These are phyloP conservation scores for Sesamia inferens DNA, from an alignment of 2,888 invertebrate genomes.

Conservation along the genomic window DNA sequence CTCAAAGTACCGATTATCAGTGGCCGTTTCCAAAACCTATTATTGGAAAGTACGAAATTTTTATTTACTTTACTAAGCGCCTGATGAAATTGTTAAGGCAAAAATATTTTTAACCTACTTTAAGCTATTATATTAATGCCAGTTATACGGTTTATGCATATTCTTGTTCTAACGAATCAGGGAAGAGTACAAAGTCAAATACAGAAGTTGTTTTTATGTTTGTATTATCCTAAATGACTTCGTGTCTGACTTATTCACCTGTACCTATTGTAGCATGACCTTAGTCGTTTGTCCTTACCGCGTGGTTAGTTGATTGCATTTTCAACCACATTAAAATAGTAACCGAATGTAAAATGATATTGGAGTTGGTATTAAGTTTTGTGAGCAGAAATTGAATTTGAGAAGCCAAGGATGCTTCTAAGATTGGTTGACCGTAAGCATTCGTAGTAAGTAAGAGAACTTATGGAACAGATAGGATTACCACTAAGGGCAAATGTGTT, in stretches of 20 bases:
- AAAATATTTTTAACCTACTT: conserved; percentile 1
- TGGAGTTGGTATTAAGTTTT: conserved; percentile 31
- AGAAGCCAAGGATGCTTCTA: conserved; percentile 4
- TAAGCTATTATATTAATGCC: neutral
- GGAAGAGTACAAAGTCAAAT: neutral
- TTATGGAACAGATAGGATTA: neutral
- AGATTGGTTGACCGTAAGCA: neutral
- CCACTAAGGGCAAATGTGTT: neutral
- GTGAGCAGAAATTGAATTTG: conserved; percentile 17
- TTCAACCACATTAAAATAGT: conserved; percentile 40
- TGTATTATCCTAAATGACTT: neutral
- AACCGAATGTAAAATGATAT: conserved; percentile 35
- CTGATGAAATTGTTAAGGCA: conserved; percentile 39
- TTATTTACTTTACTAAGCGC: conserved; percentile 13
- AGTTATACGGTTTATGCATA: neutral
- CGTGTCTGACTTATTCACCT: neutral
- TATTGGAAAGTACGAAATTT: conserved; percentile 84
- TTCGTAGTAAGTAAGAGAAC: neutral
- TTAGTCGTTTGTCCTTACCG: neutral
- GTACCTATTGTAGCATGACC: neutral
- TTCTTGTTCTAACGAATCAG: neutral
- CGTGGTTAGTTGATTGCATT: conserved; percentile 21
- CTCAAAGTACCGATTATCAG: conserved; percentile 86
- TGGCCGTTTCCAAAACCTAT: conserved; percentile 91
- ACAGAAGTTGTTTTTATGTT: neutral